Conservation (phyloP, 1,140 invertebrate genomes). For the Anastrepha ludens region DNA sequence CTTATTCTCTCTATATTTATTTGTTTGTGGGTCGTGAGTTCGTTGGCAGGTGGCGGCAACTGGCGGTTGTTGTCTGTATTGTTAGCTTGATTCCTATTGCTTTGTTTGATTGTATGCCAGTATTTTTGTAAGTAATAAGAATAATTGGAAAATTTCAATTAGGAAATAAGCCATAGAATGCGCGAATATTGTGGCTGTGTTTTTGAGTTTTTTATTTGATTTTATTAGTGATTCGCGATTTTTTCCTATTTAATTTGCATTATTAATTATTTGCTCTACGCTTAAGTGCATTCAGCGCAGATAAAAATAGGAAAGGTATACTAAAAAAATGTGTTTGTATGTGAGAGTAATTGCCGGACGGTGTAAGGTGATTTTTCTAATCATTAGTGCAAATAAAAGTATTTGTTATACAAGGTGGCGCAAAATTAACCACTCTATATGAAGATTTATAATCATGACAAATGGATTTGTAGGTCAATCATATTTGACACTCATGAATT, state of each 20-base stretch:
- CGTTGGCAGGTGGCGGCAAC: not conserved
- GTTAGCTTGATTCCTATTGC: not conserved
- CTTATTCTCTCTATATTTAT: not conserved
- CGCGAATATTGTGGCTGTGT: not conserved
- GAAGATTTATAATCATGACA: too few relatives aligned
- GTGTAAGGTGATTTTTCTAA: not conserved
- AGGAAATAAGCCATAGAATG: constrained; percentile 40
- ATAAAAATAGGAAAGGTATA: not conserved
- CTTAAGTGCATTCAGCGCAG: not conserved
- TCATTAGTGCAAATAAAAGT: not conserved
- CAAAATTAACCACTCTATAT: too few relatives aligned
- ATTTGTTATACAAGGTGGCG: not conserved
- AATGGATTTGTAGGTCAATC: too few relatives aligned
- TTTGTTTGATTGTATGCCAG: not conserved
- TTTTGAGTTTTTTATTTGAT: not conserved
- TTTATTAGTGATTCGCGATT: not conserved
- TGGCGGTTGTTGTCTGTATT: not conserved
- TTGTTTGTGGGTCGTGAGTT: not conserved
- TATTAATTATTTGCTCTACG: constrained; percentile 21
- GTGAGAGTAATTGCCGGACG: not conserved
- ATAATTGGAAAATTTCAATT: constrained; percentile 51
- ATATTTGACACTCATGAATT: too few relatives aligned
- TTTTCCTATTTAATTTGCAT: constrained; percentile 35
- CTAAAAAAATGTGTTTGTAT: not conserved
- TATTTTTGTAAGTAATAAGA: constrained; percentile 24